phyloP scores from a whole-genome alignment of 2,113 vertebrate species.

The Reinhardtius hippoglossoides region DNA sequence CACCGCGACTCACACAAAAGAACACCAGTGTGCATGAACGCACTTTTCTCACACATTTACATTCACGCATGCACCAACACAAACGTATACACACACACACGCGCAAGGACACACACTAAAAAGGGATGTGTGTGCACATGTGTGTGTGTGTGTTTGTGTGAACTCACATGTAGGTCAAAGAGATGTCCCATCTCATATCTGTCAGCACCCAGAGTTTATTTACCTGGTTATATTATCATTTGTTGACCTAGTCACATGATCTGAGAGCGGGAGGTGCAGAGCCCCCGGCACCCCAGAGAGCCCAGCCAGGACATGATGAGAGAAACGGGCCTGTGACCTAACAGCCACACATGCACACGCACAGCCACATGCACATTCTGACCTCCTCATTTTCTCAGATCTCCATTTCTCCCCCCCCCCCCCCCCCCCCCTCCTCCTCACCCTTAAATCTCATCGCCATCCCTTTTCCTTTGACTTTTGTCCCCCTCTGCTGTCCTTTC shows the following conservation, averaged over 20 bases:
- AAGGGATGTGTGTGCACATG: not conserved
- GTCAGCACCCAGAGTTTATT: constrained; percentile 76
- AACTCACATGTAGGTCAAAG: constrained; percentile 52
- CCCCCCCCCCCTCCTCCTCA: too few species aligned
- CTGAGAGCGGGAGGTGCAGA: constrained; percentile 75
- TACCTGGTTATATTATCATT: constrained; percentile 77
- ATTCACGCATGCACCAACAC: not conserved
- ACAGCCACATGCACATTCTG: constrained; percentile 31
- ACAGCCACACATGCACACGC: constrained; percentile 72
- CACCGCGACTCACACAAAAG: constrained; percentile 54
- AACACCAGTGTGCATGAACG: constrained; percentile 26
- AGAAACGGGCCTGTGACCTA: constrained; percentile 90
- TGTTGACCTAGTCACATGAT: constrained; percentile 82
- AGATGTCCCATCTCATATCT: constrained; percentile 77
- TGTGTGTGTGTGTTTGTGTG: constrained; percentile 16
- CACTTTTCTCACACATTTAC: constrained; percentile 15
- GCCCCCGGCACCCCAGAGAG: constrained; percentile 63
- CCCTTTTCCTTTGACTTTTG: constrained; percentile 39
- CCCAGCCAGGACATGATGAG: constrained; percentile 81
- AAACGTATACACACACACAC: not conserved
- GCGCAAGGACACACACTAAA: constrained; percentile 3
- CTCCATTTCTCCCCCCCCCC: not conserved
- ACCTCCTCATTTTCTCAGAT: constrained; percentile 48
- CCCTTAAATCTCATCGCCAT: constrained; percentile 9
- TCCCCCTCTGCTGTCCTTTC: constrained; percentile 42